Conservation (phyloP, 2,888 invertebrate genomes). For the Drosophila diplacantha region DNA sequence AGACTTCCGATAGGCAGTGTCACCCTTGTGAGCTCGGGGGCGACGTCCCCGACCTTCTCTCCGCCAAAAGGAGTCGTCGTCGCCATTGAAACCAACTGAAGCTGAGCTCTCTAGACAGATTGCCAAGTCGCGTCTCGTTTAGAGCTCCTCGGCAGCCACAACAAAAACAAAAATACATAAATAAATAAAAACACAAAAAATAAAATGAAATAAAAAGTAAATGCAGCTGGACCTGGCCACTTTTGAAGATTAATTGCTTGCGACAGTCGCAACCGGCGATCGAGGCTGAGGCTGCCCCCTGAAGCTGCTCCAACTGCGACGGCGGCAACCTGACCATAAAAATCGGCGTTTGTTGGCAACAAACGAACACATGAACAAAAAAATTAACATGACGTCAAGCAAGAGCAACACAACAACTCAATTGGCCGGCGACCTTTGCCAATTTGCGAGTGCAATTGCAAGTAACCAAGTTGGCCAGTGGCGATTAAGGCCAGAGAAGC, state of each 20-base stretch:
- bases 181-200: constrained; percentile 35
- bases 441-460: constrained; percentile 34
- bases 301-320: constrained; percentile 45
- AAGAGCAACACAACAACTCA: constrained; percentile 34
- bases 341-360: constrained; percentile 57
- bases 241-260: constrained; percentile 74
- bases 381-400: constrained; percentile 69
- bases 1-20: not conserved
- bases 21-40: constrained; percentile 20
- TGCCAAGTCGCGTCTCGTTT: constrained; percentile 69
- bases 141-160: constrained; percentile 1
- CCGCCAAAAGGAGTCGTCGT: constrained; percentile 64
- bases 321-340: constrained; percentile 52
- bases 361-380: constrained; percentile 1
- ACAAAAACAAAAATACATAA: not conserved
- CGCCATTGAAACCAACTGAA: constrained; percentile 73
- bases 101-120: constrained; percentile 74
- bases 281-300: constrained; percentile 41
- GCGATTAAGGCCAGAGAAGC: constrained; percentile 70
- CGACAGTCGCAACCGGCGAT: constrained; percentile 64
- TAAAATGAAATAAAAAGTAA: constrained; percentile 21
- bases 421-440: constrained; percentile 49
- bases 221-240: constrained; percentile 47
- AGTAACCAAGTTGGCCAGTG: constrained; percentile 35
- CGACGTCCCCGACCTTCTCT: constrained; percentile 63